Evolutionary conservation across 2,113 vertebrate species (phyloP).

Genomic region (Camelus dromedarius): DNA sequence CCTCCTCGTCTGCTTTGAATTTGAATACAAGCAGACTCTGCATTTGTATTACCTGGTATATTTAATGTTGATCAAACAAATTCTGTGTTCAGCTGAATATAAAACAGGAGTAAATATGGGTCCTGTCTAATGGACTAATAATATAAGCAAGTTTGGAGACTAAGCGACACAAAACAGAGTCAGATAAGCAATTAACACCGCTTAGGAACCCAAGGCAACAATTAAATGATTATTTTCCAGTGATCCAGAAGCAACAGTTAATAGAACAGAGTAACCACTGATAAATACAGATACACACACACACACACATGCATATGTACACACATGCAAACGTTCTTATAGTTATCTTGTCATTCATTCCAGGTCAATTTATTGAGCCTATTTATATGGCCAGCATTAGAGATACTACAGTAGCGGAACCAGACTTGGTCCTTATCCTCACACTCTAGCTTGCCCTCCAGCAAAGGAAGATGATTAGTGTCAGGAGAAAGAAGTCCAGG

Average conservation of each 20-base stretch:
- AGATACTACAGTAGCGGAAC: not conserved
- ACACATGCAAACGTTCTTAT: not conserved
- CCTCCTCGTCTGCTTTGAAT: constrained; percentile 21
- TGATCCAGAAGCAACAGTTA: not conserved
- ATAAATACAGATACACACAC: not conserved
- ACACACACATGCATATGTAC: not conserved
- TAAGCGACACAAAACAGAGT: not conserved
- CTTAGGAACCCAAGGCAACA: not conserved
- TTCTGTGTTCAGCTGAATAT: not conserved
- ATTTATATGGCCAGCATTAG: not conserved
- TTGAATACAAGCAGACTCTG: not conserved
- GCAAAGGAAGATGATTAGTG: not conserved
- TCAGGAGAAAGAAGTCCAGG: not conserved
- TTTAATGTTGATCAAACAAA: not conserved
- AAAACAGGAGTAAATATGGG: not conserved
- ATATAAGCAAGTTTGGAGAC: not conserved
- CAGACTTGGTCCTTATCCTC: not conserved
- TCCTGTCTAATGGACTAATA: not conserved
- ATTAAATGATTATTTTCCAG: not conserved
- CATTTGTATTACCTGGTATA: not conserved
- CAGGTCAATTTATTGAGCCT: not conserved
- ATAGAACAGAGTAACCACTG: not conserved
- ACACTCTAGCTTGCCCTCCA: not conserved
- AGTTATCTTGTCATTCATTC: not conserved
- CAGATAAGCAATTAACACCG: not conserved